Conservation (phyloP, 2,888 invertebrate species). For the Nycteola revayana region DNA sequence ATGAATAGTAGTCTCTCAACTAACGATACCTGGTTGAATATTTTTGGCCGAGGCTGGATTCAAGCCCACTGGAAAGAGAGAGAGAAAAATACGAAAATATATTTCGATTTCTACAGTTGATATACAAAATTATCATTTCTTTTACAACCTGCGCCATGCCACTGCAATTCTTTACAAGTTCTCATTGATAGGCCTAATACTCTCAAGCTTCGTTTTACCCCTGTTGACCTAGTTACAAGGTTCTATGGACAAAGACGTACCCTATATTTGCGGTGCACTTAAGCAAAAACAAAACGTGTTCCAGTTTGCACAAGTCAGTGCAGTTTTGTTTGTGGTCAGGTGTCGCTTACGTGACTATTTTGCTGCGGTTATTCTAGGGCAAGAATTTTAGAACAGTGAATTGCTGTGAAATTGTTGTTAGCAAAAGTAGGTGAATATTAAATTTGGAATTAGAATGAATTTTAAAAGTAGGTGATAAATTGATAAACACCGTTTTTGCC, state of each 20-base stretch:
- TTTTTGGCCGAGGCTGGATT: too few species aligned
- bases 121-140: slow-evolving; percentile 19
- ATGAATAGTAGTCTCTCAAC: too few species aligned
- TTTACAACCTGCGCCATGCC: slow-evolving; percentile 14
- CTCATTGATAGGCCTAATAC: slow-evolving; percentile 45
- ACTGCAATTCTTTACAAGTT: slow-evolving; percentile 35
- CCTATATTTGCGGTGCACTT: slow-evolving; percentile 47
- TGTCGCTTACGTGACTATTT: slow-evolving; percentile 25
- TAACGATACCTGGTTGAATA: too few species aligned
- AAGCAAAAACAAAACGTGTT: slow-evolving; percentile 47
- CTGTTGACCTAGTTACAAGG: slow-evolving; percentile 43
- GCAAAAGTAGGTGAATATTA: too few species aligned
- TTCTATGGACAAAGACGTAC: slow-evolving; percentile 27
- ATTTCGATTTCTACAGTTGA: too few species aligned
- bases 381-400: slow-evolving; percentile 16
- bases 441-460: too few species aligned
- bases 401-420: slow-evolving; percentile 10
- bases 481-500: too few species aligned
- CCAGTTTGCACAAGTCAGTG: slow-evolving; percentile 28
- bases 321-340: slow-evolving; percentile 28
- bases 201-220: slow-evolving; percentile 35
- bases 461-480: too few species aligned
- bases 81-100: too few species aligned
- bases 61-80: too few species aligned
- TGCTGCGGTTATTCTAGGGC: slow-evolving; percentile 20